Evolutionary conservation across 1,140 invertebrate species (phyloP).

Genomic region (Ladona fulva): DNA sequence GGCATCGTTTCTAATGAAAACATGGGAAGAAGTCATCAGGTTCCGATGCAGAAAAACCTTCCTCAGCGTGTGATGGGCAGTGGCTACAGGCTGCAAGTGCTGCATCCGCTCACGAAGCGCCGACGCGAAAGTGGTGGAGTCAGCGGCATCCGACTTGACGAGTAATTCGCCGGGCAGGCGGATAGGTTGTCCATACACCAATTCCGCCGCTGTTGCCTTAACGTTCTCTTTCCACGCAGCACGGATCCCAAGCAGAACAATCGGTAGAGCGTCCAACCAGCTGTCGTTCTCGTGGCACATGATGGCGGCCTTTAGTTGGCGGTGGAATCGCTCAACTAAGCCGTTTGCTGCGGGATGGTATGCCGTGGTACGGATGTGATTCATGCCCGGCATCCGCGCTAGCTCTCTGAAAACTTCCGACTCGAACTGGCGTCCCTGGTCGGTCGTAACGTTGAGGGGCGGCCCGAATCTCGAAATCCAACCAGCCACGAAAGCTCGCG

Average conservation of each 20-base stretch:
- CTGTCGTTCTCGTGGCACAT: slow-evolving; percentile 10
- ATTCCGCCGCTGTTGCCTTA: slow-evolving; percentile 20
- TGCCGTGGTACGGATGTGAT: slow-evolving; percentile 28
- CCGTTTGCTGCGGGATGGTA: slow-evolving; percentile 30
- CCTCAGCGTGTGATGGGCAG: no score
- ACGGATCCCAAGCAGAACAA: slow-evolving; percentile 24
- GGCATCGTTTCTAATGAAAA: no score
- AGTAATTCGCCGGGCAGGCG: no score
- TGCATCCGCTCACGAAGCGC: no score
- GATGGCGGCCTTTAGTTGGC: no score
- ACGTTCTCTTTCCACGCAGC: no score
- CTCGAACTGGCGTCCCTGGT: slow-evolving; percentile 33
- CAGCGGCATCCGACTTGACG: no score
- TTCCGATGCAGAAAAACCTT: no score
- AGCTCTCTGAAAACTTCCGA: slow-evolving; percentile 23
- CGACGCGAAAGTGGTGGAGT: no score
- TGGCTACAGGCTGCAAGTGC: no score
- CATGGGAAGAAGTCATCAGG: no score
- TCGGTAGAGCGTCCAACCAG: slow-evolving; percentile 25
- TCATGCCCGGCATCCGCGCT: slow-evolving; percentile 24
- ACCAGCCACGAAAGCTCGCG: slow-evolving; percentile 26
- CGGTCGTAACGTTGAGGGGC: slow-evolving; percentile 28
- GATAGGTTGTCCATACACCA: slow-evolving; percentile 27
- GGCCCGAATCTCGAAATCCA: slow-evolving; percentile 33
- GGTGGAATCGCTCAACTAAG: no score